Conservation (phyloP, 2,797 vertebrate genomes). For the Chrosomus eos region DNA sequence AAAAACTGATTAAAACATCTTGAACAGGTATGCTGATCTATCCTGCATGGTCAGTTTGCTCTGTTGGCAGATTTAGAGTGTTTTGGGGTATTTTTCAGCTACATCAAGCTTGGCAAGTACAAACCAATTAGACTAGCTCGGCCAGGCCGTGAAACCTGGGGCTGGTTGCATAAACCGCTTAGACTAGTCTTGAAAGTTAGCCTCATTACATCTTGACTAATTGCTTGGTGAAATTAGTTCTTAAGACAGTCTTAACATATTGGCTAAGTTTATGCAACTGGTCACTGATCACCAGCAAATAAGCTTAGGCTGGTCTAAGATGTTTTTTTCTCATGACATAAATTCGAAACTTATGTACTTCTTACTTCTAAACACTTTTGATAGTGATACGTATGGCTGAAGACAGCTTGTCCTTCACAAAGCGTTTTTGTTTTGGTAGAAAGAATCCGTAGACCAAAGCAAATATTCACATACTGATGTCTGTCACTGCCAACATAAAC, state of each 20-base stretch:
- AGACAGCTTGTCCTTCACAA: constrained; percentile 3
- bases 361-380: background rate
- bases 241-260: too few species aligned
- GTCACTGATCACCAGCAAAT: background rate
- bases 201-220: too few species aligned
- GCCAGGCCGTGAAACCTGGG: background rate
- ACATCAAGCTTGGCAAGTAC: background rate
- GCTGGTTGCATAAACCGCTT: too few species aligned
- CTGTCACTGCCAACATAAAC: constrained; percentile 8
- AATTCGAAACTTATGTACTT: background rate
- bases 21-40: background rate
- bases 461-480: background rate
- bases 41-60: background rate
- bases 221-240: too few species aligned
- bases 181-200: background rate
- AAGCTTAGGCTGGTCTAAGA: background rate
- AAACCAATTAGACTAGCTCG: background rate
- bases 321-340: background rate
- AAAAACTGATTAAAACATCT: background rate
- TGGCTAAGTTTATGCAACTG: too few species aligned
- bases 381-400: background rate
- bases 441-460: background rate
- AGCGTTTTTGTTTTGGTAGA: constrained; percentile 10
- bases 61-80: background rate
- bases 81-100: background rate